Percentiles rank a stretch among this genome's conserved stretches.
Evolutionary conservation across 2,888 invertebrate genomes (phyloP).

Genomic region (Sepioteuthis lessoniana): DNA sequence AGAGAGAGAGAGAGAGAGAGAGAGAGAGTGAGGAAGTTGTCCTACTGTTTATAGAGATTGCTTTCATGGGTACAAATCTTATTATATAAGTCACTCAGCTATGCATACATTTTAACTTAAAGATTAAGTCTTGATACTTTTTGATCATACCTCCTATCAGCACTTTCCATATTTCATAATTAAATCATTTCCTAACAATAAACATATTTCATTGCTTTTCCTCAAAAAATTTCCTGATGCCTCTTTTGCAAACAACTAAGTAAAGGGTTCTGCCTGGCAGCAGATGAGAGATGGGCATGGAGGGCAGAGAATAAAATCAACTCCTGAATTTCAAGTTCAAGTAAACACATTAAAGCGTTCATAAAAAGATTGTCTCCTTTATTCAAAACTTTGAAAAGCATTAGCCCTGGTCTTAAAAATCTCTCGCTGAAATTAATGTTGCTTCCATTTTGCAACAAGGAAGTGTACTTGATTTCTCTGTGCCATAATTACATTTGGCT

Average conservation of each 20-base stretch:
- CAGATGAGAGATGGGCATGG: neutral
- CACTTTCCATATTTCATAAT: no score
- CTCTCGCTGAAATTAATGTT: neutral
- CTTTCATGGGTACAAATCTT: no score
- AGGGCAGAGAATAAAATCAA: no score
- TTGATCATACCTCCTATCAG: no score
- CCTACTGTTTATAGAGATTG: no score
- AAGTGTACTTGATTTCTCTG: neutral
- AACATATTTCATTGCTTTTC: neutral
- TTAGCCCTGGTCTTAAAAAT: neutral
- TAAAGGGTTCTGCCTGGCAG: neutral
- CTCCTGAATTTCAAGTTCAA: neutral
- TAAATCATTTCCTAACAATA: neutral
- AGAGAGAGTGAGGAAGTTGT: no score
- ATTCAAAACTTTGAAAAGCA: neutral
- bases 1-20: no score
- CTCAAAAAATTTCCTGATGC: neutral
- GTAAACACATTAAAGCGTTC: neutral
- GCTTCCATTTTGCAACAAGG: neutral
- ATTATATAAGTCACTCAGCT: no score
- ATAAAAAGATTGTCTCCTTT: neutral
- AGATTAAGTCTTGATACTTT: no score
- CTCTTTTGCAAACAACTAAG: neutral
- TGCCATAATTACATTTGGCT: neutral
- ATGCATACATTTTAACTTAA: no score